Base-by-base conservation (phyloP, 2,888 invertebrate genomes). In the Andricus curvator region DNA sequence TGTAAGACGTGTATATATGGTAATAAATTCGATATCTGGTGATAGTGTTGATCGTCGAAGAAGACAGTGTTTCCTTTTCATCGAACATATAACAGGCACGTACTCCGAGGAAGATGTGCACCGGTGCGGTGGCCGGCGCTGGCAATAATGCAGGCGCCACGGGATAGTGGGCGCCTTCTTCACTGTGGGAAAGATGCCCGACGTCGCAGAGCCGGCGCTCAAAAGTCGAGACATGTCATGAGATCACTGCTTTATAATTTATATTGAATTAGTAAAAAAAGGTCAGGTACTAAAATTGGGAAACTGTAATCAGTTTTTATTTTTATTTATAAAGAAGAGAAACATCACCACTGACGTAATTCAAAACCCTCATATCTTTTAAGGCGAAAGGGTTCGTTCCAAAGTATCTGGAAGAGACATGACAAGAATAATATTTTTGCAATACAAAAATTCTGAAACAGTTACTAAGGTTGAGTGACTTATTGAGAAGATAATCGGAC, bases 141-240 rank as follows among this genome's bases (percentile, higher is more conserved):
- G 64, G 83, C 79, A 80, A 83, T 83, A 84, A 84, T 81, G 80
- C 81, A 85, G 85, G 85, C 85, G 85, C 84, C 85, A 84, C 81
- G 82, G 84, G 80, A 85, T 85, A 85, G 82, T 81, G 82, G 85
- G 85, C 84, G 85, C 85, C 85, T 82, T 83, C 74, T 76, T 77
- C 81, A 81, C 83, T 85, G 85, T 85, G 85, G 84, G 85, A 85
- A 85, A 84, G 78, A 83, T 78, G 78, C 80, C 80, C 22, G 56
- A 56, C 37, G 33, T 74, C 74, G 17, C 56, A 56, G 51, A 74
- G 33, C 25, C 51, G 74, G 74, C 74, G 56, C 74, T 74, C 74
- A 56, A 60, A 74, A 74, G 74, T 74, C 74, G 74, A 56, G 74
- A 60, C 74, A 37, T 74, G 70, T 74, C 70, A 74, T 74, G 74